phyloP scores from a whole-genome alignment of 2,797 vertebrate genomes.

The Potorous gilbertii region DNA sequence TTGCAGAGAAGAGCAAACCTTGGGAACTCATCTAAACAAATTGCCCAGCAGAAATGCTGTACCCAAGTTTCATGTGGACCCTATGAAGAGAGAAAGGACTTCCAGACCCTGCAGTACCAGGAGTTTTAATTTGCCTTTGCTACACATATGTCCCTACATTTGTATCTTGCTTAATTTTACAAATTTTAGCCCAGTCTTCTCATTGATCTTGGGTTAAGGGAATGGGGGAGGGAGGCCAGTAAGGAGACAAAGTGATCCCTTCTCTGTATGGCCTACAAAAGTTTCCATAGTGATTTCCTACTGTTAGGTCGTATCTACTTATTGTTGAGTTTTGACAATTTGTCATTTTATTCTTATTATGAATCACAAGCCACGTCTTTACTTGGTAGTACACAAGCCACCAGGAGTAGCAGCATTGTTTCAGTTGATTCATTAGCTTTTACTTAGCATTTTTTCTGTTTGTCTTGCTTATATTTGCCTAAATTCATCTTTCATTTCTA shows the following conservation, averaged over 20 bases:
- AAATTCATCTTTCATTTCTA: neutral
- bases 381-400: neutral
- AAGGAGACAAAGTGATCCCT: neutral
- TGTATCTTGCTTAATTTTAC: too few species aligned
- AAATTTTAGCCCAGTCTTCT: too few species aligned
- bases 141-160: too few species aligned
- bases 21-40: too few species aligned
- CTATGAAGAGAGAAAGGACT: too few species aligned
- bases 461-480: neutral
- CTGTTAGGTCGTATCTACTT: neutral
- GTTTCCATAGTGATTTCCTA: neutral
- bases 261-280: neutral
- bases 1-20: too few species aligned
- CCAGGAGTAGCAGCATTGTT: neutral
- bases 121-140: too few species aligned
- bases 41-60: too few species aligned
- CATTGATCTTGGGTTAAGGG: too few species aligned
- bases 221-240: too few species aligned
- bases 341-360: neutral
- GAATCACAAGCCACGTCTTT: neutral
- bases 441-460: neutral
- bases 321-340: neutral
- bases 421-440: neutral
- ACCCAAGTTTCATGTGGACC: too few species aligned
- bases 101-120: too few species aligned